These are phyloP conservation scores for Drosophila parabipectinata DNA, from an alignment of 1,140 invertebrate genomes.

Conservation along the genomic window DNA sequence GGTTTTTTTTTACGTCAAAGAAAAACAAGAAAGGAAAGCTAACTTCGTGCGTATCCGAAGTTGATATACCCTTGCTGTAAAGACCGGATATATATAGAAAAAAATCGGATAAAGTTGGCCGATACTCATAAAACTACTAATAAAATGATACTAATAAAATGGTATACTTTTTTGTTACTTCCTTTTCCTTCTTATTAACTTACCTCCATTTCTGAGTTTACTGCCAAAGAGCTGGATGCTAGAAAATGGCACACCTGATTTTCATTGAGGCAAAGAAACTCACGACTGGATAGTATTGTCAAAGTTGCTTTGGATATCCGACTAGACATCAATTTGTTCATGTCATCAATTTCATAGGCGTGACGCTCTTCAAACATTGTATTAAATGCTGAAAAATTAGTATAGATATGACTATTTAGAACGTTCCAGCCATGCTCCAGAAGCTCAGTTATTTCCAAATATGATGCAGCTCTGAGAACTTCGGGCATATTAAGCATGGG, in stretches of 20 bases:
- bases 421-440: conserved; percentile 15
- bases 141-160: too few species aligned
- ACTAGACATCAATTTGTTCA: conserved; percentile 4
- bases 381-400: conserved; percentile 24
- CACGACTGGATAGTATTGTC: conserved; percentile 2
- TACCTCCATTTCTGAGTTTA: conserved; percentile 54
- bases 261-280: conserved; percentile 25
- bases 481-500: background rate
- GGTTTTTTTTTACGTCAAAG: too few species aligned
- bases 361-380: conserved; percentile 2
- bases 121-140: too few species aligned
- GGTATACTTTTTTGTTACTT: too few species aligned
- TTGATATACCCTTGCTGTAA: too few species aligned
- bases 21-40: too few species aligned
- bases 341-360: background rate
- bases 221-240: conserved; percentile 16
- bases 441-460: conserved; percentile 11
- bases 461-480: conserved; percentile 2
- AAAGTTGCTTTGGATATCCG: conserved; percentile 21
- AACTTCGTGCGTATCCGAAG: too few species aligned
- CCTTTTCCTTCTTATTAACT: background rate
- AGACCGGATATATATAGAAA: too few species aligned
- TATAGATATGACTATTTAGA: conserved; percentile 5
- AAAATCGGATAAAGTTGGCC: too few species aligned
- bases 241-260: conserved; percentile 20